Percentiles rank a stretch among this genome's conserved stretches.
phyloP scores from a whole-genome alignment of 2,113 vertebrate species.

The Burhinus bistriatus region DNA sequence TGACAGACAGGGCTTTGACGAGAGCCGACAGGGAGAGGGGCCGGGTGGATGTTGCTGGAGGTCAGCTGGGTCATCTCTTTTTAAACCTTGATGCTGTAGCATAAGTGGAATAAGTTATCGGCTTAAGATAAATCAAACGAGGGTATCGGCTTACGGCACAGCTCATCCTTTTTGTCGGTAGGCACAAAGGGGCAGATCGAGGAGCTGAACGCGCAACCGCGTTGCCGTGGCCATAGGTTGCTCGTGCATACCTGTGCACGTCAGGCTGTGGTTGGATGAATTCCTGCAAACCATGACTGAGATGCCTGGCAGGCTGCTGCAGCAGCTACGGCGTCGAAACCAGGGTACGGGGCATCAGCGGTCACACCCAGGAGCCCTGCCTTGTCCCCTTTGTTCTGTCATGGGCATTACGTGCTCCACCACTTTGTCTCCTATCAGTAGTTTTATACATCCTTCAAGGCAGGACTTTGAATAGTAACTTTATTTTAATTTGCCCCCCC shows the following conservation, averaged over 20 bases:
- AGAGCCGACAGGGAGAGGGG: not conserved
- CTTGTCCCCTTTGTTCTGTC: not conserved
- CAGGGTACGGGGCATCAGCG: not conserved
- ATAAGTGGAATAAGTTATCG: not conserved
- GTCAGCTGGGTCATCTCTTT: not conserved
- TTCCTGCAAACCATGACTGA: not conserved
- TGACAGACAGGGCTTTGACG: not conserved
- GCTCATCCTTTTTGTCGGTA: not conserved
- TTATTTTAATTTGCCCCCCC: not conserved
- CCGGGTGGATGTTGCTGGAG: not conserved
- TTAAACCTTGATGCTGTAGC: not conserved
- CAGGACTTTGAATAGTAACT: not conserved
- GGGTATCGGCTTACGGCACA: not conserved
- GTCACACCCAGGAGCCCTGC: not conserved
- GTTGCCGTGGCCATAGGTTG: rapidly evolving
- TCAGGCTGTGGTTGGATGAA: not conserved
- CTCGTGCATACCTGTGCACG: not conserved
- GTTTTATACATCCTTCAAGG: not conserved
- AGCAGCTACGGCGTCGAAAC: no score
- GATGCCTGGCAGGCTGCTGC: not conserved
- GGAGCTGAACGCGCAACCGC: rapidly evolving
- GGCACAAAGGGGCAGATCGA: not conserved
- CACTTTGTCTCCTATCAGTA: not conserved
- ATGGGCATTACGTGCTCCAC: rapidly evolving
- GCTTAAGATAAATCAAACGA: not conserved